These are phyloP conservation scores for Phylloscopus whistleri DNA, from an alignment of 2,113 vertebrate genomes.

Conservation along the genomic window DNA sequence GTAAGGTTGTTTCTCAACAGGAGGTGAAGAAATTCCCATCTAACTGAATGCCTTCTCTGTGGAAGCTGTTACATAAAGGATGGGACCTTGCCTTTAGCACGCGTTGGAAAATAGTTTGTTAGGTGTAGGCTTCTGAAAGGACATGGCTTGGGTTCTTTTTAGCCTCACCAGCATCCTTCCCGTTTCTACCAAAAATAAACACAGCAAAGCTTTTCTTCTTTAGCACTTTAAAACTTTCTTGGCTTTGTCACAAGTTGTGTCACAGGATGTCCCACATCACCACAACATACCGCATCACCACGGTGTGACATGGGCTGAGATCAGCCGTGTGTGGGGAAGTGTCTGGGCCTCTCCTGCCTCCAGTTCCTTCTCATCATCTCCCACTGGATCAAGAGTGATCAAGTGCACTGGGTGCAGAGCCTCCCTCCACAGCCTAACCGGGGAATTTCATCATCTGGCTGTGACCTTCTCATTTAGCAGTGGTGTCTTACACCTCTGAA, in stretches of 20 bases:
- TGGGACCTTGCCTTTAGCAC: not conserved
- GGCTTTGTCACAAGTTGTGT: not conserved
- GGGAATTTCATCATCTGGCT: not conserved
- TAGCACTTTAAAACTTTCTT: not conserved
- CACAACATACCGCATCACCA: not conserved
- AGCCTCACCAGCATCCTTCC: slow-evolving; percentile 30
- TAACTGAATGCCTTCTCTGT: not conserved
- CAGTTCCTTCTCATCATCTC: not conserved
- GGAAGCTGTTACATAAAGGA: not conserved
- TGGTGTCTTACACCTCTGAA: not conserved
- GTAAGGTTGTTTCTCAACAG: not conserved
- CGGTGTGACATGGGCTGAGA: not conserved
- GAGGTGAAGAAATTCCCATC: not conserved
- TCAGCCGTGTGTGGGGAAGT: not conserved
- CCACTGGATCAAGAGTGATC: not conserved
- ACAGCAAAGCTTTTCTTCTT: not conserved
- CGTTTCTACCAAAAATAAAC: slow-evolving; percentile 31
- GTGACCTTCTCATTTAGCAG: not conserved
- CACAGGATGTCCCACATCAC: slow-evolving; percentile 37
- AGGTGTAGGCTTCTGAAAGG: not conserved
- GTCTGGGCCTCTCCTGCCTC: not conserved
- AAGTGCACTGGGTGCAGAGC: not conserved
- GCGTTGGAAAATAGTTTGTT: not conserved
- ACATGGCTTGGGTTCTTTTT: not conserved
- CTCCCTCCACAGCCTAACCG: not conserved